Conservation (phyloP, 2,797 vertebrate species). For the Yasuhikotakia modesta region DNA sequence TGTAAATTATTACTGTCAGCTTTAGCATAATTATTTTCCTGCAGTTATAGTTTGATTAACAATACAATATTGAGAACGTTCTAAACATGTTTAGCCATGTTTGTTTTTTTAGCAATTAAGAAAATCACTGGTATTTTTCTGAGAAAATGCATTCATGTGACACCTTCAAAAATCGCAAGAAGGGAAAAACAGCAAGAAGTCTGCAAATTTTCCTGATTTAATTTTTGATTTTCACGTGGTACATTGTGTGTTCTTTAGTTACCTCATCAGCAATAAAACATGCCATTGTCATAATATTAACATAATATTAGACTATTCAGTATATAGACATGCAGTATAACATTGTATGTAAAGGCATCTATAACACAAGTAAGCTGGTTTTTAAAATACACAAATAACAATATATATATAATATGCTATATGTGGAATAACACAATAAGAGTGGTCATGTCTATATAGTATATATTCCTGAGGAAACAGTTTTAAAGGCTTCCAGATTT, state of each 20-base stretch:
- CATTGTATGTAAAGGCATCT: background rate
- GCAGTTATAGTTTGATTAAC: too few relatives aligned
- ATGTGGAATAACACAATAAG: slow-evolving; percentile 7
- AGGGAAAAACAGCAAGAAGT: too few relatives aligned
- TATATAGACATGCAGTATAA: slow-evolving; percentile 8
- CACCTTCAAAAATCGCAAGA: too few relatives aligned
- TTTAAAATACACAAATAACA: slow-evolving; percentile 19
- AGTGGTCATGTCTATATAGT: slow-evolving; percentile 42
- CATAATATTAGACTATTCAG: background rate
- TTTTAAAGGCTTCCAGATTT: slow-evolving; percentile 16
- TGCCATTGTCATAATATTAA: background rate
- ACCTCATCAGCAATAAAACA: background rate
- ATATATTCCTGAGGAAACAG: slow-evolving; percentile 36
- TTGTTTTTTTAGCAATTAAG: too few relatives aligned
- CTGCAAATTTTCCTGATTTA: background rate
- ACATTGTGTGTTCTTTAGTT: background rate
- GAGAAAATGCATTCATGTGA: too few relatives aligned
- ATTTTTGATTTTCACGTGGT: background rate
- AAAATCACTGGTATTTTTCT: too few relatives aligned
- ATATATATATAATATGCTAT: slow-evolving; percentile 25
- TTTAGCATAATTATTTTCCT: too few relatives aligned
- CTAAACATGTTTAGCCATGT: too few relatives aligned
- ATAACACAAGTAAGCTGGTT: slow-evolving; percentile 7
- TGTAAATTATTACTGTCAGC: too few relatives aligned
- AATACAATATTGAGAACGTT: too few relatives aligned